Evolutionary conservation across 2,797 vertebrate species (phyloP), one percentile per base, ranked within the genome.

Genomic region (Oceanodroma leucorhoa): DNA sequence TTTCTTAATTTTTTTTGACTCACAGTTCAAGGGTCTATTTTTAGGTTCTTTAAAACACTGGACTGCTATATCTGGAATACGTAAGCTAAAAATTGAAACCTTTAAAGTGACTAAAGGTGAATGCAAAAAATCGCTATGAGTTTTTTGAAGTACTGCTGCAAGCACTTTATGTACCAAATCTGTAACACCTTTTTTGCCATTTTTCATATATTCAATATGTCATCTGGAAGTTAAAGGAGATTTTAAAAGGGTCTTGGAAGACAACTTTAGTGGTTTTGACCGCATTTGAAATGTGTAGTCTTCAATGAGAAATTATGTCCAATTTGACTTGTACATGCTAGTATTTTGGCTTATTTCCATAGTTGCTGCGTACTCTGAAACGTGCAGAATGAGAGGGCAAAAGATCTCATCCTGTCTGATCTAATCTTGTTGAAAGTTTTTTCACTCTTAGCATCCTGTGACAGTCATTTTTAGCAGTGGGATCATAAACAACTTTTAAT

Each of bases 381-480:
- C 48, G 40, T 41, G 58, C 65, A 48, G 55, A 87, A 55, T 21
- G 84, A 79, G 55, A 84, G 66, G 62, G 43, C 48, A 70, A 76
- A 91, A 54, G 43, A 88, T 71, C 46, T 91, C 45, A 87, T 93
- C 92, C 83, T 92, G 51, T 89, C 43, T 90, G 73, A 89, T 79
- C 50, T 94, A 89, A 84, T 94, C 83, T 91, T 72, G 15, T 58
- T 84, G 64, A 29, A 73, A 46, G 29, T 75, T 79, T 81, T 85
- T 95, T 93, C 72, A 32, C 51, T 83, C 87, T 83, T 54, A 80
- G 77, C 77, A 92, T 92, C 81, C 87, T 84, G 87, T 87, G 53
- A 43, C 24, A 82, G 51, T 84, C 6, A 64, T 89, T 95, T 95
- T 95, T 94, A 95, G 86, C 73, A 86, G 29, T 11, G 62, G 40